Percentiles rank a stretch among this genome's conserved stretches.
phyloP scores from a whole-genome alignment of 2,888 invertebrate species.

The Agrilus cyanescens region DNA sequence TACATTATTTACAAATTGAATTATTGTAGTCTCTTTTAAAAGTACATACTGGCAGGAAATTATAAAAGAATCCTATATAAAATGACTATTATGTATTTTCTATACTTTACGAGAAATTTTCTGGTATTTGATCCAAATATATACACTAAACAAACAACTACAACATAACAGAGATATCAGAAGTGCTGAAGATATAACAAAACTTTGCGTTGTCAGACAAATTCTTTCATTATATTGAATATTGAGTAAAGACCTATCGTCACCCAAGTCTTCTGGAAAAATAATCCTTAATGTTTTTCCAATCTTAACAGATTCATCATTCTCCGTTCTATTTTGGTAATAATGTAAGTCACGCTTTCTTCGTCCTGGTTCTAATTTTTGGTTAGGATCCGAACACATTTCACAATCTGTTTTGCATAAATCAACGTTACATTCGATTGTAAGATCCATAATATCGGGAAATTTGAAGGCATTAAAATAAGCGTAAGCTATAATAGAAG shows the following conservation, averaged over 20 bases:
- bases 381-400: conserved; percentile 53
- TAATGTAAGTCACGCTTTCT: conserved; percentile 36
- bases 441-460: conserved; percentile 73
- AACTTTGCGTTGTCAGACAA: conserved; percentile 52
- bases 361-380: conserved; percentile 43
- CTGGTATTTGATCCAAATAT: conserved; percentile 41
- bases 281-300: conserved; percentile 55
- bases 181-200: conserved; percentile 48
- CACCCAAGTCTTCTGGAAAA: conserved; percentile 53
- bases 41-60: background rate
- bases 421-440: conserved; percentile 72
- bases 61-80: conserved; percentile 2
- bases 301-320: conserved; percentile 46
- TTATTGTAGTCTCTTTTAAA: background rate
- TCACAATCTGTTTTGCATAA: conserved; percentile 70
- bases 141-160: conserved; percentile 42
- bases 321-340: conserved; percentile 41
- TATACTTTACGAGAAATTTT: conserved; percentile 12
- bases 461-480: conserved; percentile 75
- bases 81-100: conserved; percentile 5
- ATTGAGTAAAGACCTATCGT: conserved; percentile 27
- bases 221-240: conserved; percentile 34
- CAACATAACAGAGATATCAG: conserved; percentile 48
- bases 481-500: conserved; percentile 64
- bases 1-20: background rate